These are phyloP conservation scores for Pardosa pseudoannulata DNA, from an alignment of 2,888 invertebrate species.

Conservation along the genomic window DNA sequence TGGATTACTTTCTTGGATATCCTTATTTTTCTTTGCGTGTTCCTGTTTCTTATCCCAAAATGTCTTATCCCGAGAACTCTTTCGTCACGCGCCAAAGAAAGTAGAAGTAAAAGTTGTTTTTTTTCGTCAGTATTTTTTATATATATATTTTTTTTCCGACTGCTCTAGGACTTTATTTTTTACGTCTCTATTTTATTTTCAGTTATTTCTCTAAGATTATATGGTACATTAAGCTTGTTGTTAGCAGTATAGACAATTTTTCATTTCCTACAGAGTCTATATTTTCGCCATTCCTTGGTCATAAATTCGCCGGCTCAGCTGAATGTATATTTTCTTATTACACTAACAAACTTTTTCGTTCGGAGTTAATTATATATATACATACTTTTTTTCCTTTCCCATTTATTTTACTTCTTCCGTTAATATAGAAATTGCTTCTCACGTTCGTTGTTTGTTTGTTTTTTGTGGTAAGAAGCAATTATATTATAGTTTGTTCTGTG, in stretches of 20 bases:
- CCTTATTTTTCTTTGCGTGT: conserved; percentile 55
- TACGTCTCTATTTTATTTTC: conserved; percentile 29
- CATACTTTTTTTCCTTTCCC: no score
- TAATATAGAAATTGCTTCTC: no score
- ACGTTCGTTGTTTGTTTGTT: no score
- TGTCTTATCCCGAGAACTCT: conserved; percentile 30
- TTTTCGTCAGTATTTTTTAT: not conserved
- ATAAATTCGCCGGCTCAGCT: not conserved
- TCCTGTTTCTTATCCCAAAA: conserved; percentile 34
- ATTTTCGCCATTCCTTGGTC: not conserved
- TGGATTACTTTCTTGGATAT: conserved; percentile 42
- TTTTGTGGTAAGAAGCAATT: no score
- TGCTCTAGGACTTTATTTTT: conserved; percentile 14
- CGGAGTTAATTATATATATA: no score
- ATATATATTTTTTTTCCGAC: not conserved
- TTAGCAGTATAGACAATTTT: not conserved
- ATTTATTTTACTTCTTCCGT: no score
- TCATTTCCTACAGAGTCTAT: not conserved
- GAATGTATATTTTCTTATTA: conserved; percentile 6
- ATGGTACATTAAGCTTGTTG: not conserved
- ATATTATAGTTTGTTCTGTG: no score
- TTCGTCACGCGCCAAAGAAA: conserved; percentile 45
- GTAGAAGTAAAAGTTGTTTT: conserved; percentile 12
- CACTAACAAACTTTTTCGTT: not conserved
- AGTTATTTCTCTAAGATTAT: not conserved